Percentiles rank a stretch among this genome's conserved stretches.
These are phyloP conservation scores for Trichopoda pennipes DNA, from an alignment of 2,888 invertebrate species.

Conservation along the genomic window DNA sequence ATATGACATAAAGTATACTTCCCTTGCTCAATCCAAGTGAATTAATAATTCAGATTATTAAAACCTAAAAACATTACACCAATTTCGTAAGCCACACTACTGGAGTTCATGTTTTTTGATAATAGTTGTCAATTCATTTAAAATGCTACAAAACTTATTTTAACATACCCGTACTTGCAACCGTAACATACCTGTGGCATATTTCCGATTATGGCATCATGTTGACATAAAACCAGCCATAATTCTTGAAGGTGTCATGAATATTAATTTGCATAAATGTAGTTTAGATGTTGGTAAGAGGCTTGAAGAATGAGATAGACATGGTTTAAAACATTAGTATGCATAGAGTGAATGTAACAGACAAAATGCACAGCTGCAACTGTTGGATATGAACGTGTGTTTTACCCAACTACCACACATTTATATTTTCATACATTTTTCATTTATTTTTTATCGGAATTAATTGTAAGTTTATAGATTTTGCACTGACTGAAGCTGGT, in stretches of 20 bases:
- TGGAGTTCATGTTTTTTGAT: not conserved
- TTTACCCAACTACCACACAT: too few species aligned
- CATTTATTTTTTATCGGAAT: too few species aligned
- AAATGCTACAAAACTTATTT: not conserved
- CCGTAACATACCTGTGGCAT: not conserved
- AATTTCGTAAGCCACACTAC: not conserved
- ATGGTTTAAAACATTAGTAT: not conserved
- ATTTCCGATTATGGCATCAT: slow-evolving; percentile 28
- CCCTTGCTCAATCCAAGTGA: not conserved
- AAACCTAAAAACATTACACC: not conserved
- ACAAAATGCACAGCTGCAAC: too few species aligned
- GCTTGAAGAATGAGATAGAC: not conserved
- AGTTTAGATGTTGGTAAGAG: not conserved
- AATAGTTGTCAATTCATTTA: slow-evolving; percentile 1
- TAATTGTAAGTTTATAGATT: too few species aligned
- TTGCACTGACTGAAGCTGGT: too few species aligned
- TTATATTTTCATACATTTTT: too few species aligned
- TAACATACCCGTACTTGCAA: not conserved
- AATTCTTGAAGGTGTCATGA: slow-evolving; percentile 18
- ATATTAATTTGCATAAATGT: slow-evolving; percentile 18
- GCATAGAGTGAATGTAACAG: not conserved
- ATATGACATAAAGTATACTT: not conserved
- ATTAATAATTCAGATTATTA: not conserved
- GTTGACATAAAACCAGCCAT: slow-evolving; percentile 27
- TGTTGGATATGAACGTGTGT: too few species aligned